These are phyloP conservation scores for Antennarius striatus DNA, from an alignment of 2,113 vertebrate species.

Conservation along the genomic window DNA sequence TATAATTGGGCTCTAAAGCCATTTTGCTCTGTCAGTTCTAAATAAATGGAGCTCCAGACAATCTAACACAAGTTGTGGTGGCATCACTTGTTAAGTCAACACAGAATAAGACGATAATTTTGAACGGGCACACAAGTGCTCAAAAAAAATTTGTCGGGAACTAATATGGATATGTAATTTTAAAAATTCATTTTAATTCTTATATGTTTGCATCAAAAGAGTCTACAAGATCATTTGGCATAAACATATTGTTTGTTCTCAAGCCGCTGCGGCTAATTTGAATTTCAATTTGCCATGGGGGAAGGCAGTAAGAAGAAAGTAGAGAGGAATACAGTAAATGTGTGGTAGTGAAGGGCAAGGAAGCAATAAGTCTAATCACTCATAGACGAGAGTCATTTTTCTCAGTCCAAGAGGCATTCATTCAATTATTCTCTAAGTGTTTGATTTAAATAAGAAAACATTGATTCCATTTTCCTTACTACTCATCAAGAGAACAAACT, in stretches of 20 bases:
- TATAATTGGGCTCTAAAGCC: constrained; percentile 33
- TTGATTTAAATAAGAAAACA: constrained; percentile 69
- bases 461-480: constrained; percentile 72
- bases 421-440: constrained; percentile 79
- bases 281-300: constrained; percentile 60
- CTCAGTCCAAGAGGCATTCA: constrained; percentile 74
- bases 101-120: constrained; percentile 34
- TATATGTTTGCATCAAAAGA: constrained; percentile 29
- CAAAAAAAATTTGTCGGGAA: constrained; percentile 18
- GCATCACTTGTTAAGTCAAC: constrained; percentile 44
- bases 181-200: constrained; percentile 39
- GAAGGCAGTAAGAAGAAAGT: constrained; percentile 34
- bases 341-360: constrained; percentile 40
- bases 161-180: constrained; percentile 11
- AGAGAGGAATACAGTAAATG: constrained; percentile 7
- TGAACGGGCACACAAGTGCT: constrained; percentile 33
- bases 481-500: constrained; percentile 50
- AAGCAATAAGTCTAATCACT: constrained; percentile 75
- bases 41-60: constrained; percentile 17
- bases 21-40: constrained; percentile 21
- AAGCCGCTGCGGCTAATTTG: constrained; percentile 57
- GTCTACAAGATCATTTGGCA: constrained; percentile 49
- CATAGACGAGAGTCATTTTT: constrained; percentile 80
- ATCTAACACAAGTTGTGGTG: constrained; percentile 38
- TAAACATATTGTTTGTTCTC: constrained; percentile 49